Percentiles rank a stretch among this genome's conserved stretches.
Conservation (phyloP, 1,140 invertebrate genomes). For the Melitaea cinxia region DNA sequence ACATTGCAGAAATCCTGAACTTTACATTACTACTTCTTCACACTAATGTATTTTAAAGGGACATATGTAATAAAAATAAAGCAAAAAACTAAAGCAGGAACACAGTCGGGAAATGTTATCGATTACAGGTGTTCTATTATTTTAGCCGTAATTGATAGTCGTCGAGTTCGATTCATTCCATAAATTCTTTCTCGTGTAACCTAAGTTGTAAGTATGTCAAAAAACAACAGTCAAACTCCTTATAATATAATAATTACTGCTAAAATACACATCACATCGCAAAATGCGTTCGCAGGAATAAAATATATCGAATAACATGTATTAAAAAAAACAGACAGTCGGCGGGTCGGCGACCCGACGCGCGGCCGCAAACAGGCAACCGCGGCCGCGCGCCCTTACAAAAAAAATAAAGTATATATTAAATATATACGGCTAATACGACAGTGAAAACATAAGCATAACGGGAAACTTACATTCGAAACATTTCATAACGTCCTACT, state of each 20-base stretch:
- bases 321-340: constrained; percentile 84
- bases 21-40: constrained; percentile 79
- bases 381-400: constrained; percentile 67
- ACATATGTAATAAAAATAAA: constrained; percentile 80
- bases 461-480: constrained; percentile 82
- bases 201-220: constrained; percentile 81
- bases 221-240: constrained; percentile 83
- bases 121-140: constrained; percentile 81
- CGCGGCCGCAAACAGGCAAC: constrained; percentile 79
- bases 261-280: constrained; percentile 91
- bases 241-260: constrained; percentile 85
- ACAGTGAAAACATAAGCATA: constrained; percentile 80
- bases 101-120: constrained; percentile 82
- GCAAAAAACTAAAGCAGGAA: constrained; percentile 82
- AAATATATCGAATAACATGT: constrained; percentile 90
- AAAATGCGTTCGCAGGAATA: constrained; percentile 90
- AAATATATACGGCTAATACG: constrained; percentile 79
- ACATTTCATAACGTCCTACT: constrained; percentile 83
- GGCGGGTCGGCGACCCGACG: constrained; percentile 77
- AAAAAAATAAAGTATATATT: constrained; percentile 74
- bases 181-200: constrained; percentile 75
- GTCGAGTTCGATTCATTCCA: constrained; percentile 73
- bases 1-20: constrained; percentile 78
- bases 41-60: constrained; percentile 79
- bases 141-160: constrained; percentile 83